Conservation (phyloP, 2,888 invertebrate genomes). For the Polymixis flavicincta region DNA sequence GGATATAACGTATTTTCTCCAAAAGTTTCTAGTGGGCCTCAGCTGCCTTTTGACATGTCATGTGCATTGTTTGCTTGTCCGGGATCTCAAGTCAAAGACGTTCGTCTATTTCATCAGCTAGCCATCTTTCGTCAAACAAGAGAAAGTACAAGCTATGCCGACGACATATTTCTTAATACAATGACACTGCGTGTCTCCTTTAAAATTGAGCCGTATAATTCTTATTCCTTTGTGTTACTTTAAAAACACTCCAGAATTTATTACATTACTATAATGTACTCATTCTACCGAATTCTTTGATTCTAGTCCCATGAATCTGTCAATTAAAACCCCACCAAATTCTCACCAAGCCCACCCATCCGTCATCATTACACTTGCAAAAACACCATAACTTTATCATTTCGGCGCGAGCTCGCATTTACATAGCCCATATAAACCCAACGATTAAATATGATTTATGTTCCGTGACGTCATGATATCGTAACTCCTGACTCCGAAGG, state of each 20-base stretch:
- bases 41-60: conserved; percentile 9
- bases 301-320: neutral
- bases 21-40: neutral
- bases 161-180: neutral
- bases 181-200: neutral
- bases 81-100: conserved; percentile 19
- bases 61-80: conserved; percentile 20
- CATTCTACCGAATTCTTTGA: neutral
- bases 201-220: no score
- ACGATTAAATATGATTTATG: conserved; percentile 86
- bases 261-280: neutral
- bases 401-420: conserved; percentile 68
- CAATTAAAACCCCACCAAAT: conserved; percentile 21
- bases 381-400: conserved; percentile 63
- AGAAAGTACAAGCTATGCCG: neutral
- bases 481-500: conserved; percentile 68
- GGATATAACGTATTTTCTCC: neutral
- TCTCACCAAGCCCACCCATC: conserved; percentile 44
- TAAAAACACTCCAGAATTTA: neutral
- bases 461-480: conserved; percentile 80
- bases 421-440: conserved; percentile 76
- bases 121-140: neutral
- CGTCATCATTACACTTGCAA: conserved; percentile 61
- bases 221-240: neutral
- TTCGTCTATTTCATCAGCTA: conserved; percentile 17